Base-by-base conservation (phyloP, 1,140 invertebrate genomes). In the Onthophagus taurus region DNA sequence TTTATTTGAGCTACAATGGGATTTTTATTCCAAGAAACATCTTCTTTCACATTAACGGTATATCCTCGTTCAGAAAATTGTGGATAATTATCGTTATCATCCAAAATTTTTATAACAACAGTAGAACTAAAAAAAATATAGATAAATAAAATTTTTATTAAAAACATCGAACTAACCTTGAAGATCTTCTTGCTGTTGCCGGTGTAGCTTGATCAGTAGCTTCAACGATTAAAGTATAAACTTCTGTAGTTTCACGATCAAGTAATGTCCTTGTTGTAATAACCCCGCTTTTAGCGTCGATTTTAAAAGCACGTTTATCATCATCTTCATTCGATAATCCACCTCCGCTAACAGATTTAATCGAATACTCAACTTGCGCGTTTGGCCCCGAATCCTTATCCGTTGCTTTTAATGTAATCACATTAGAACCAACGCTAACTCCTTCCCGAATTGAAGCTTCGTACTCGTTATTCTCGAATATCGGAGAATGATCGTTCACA, bases 71-170 rank as follows among this genome's bases (percentile, higher is more conserved):
- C 85, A 14, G 81, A 81, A 63, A 97, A 97, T 66, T 95, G 89
- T 0, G 94, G 95, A 59, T 91, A 89, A 63, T 97, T 96, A 69
- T 98, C 95, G 64, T 98, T 98, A 55, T 94, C 91, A 59, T 97
- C 94, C 4, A 86, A 59, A 0, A 97, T 75, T 31, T 78, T 81
- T 0, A 97, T 79, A 34, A 88, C 73, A 3, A 97, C 74, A 31
- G 82, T 89, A 0, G 91, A 82, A 41, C 81, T 83, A 17, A 38
- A 45, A 37, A 30, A 36, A 44, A 18, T 19, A 20, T 36, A 36
- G 12, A 29, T 69, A 60, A 60, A 23, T 33, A 48, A 2, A 38
- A 45, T 21, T 33, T 14, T n/a, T n/a, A n/a, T n/a, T n/a, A n/a
- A n/a, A n/a, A n/a, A n/a, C n/a, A n/a, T n/a, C n/a, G n/a, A n/a